Base-by-base conservation (phyloP, 1,140 invertebrate species). In the Drosophila kanapiae region DNA sequence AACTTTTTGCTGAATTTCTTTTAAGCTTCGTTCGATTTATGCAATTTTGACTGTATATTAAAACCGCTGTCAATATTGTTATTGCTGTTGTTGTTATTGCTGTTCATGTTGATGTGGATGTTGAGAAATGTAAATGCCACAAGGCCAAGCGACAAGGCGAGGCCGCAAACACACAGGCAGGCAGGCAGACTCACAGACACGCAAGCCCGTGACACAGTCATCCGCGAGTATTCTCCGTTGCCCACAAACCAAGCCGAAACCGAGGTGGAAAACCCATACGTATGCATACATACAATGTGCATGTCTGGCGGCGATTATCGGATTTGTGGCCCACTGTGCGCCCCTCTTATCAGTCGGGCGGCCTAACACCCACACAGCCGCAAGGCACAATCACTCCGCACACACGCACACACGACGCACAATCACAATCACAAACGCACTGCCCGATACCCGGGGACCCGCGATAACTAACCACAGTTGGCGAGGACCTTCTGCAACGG, bases 401-500 rank as follows among this genome's bases (percentile, higher is more conserved):
- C 11, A 29, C 38, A 59, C 61, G 33, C n/a, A 11, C n/a, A 11
- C 49, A 18, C 33, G 38, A 23, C 23, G 23, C 54, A 23, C 31
- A 27, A 3, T 6, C 31, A 11, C 29, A 35, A 31, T 18, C 37
- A 57, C 16, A 53, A 23, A 27, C 33, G 57, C 43, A 45, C 33
- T 23, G 29, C 48, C 60, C 60, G 60, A 29, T 56, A 31, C 47
- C 40, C 61, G 6, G 3, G 6, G 3, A 23, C 37, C 37, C 38
- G 69, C 38, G 69, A 29, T 16, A 65, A 92, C 94, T 93, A 80
- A 95, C 94, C 94, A 93, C 94, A 95, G 93, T 94, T 94, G 88
- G 93, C 91, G 58, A 95, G 85, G 74, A 95, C 94, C 81, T 94
- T 93, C 80, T 94, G 94, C 59, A 95, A 86, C 27, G 88, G 83